Conservation (phyloP, 2,888 invertebrate genomes). For the Amphipoea oculea region DNA sequence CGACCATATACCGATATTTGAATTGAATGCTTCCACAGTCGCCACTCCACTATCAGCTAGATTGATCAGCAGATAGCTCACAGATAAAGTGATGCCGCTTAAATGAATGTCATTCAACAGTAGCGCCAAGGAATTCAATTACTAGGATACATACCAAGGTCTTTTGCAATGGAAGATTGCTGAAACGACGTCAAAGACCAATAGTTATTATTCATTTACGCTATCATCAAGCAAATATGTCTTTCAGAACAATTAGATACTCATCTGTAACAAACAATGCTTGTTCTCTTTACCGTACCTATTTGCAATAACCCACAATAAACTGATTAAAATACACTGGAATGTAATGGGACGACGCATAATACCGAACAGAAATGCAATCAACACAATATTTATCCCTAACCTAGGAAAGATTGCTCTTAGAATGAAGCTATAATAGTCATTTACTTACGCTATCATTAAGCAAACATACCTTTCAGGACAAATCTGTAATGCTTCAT, state of each 20-base stretch:
- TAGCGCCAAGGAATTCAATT: conserved; percentile 59
- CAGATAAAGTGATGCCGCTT: conserved; percentile 78
- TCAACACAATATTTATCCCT: conserved; percentile 65
- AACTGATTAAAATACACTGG: conserved; percentile 9
- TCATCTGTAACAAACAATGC: conserved; percentile 63
- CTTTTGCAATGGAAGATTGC: conserved; percentile 36
- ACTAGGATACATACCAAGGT: conserved; percentile 39
- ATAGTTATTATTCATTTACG: conserved; percentile 38
- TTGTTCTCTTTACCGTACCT: conserved; percentile 49
- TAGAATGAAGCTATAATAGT: conserved; percentile 2
- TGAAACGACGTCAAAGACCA: conserved; percentile 28
- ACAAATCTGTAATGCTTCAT: conserved; percentile 37
- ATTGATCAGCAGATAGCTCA: conserved; percentile 84
- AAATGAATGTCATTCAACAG: conserved; percentile 66
- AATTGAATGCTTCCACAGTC: conserved; percentile 87
- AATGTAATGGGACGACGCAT: conserved; percentile 38
- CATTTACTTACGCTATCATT: conserved; percentile 9
- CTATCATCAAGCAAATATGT: conserved; percentile 55
- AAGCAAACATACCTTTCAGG: conserved; percentile 51
- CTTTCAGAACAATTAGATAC: conserved; percentile 63
- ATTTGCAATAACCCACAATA: conserved; percentile 55
- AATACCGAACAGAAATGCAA: conserved; percentile 56
- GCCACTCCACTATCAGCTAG: conserved; percentile 81
- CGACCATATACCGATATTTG: conserved; percentile 83
- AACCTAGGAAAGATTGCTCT: conserved; percentile 44